These are phyloP conservation scores for Menidia beryllina DNA, from an alignment of 2,113 vertebrate species.

Conservation along the genomic window DNA sequence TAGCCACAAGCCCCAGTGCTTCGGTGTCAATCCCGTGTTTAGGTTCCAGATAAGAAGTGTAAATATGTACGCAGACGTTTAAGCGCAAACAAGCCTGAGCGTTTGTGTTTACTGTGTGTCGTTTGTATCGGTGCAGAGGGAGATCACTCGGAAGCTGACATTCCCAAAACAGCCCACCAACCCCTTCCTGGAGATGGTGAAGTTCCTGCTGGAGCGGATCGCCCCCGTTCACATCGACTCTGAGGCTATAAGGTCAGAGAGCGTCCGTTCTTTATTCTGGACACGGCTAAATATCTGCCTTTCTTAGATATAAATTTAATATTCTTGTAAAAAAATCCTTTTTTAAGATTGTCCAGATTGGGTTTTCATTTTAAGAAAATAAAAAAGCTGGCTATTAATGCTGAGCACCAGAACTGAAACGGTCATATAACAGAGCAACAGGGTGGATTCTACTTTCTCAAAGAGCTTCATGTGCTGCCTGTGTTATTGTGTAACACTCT, in stretches of 20 bases:
- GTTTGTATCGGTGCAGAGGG: conserved; percentile 84
- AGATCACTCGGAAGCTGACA: conserved; percentile 97
- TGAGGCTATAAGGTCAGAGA: conserved; percentile 96
- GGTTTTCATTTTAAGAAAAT: neutral
- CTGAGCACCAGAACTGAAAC: neutral
- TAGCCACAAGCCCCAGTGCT: too few species aligned
- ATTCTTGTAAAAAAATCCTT: neutral
- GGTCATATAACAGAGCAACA: conserved; percentile 7
- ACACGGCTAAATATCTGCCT: neutral
- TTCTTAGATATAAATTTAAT: neutral
- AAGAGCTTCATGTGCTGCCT: conserved; percentile 6
- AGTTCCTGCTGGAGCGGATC: conserved; percentile 98
- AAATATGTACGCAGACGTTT: neutral
- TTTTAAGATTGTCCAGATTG: neutral
- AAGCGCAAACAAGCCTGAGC: neutral
- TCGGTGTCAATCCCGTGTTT: neutral
- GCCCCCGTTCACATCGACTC: conserved; percentile 99
- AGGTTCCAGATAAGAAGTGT: neutral
- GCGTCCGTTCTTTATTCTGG: too few species aligned
- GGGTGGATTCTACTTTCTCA: conserved; percentile 15
- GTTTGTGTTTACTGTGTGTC: neutral
- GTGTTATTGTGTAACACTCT: conserved; percentile 59
- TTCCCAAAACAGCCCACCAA: conserved; percentile 99
- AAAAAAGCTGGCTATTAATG: neutral
- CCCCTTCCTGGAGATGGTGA: conserved; percentile 99